phyloP scores from a whole-genome alignment of 2,888 invertebrate genomes.

The Drosophila suboccidentalis region DNA sequence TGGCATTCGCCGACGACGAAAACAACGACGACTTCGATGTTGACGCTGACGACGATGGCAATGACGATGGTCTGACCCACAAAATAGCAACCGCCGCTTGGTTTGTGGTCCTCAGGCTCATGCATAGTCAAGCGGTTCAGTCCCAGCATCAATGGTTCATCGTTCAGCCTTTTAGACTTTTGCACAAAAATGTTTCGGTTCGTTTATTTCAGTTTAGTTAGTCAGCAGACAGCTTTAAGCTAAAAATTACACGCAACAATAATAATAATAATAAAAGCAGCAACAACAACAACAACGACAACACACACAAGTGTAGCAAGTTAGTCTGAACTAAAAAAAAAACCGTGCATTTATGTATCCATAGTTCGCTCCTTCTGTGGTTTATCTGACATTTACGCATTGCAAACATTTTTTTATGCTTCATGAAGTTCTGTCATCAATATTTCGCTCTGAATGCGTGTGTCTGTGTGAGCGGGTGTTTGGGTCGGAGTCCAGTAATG shows the following conservation, averaged over 20 bases:
- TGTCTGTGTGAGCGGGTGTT: slow-evolving; percentile 22
- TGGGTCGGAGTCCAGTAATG: slow-evolving; percentile 40
- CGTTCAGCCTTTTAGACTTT: slow-evolving; percentile 14
- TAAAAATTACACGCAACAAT: slow-evolving; percentile 43
- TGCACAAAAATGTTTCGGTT: slow-evolving; percentile 43
- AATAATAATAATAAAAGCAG: slow-evolving; percentile 19
- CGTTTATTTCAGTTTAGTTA: slow-evolving; percentile 57
- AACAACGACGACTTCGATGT: slow-evolving; percentile 2
- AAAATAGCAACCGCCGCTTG: slow-evolving; percentile 23
- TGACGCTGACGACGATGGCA: slow-evolving; percentile 5
- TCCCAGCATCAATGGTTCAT: slow-evolving; percentile 19
- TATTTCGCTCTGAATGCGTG: slow-evolving; percentile 49
- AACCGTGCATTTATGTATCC: slow-evolving; percentile 9
- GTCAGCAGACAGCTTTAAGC: slow-evolving; percentile 51
- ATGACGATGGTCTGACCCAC: slow-evolving; percentile 20
- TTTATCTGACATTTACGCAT: slow-evolving; percentile 72
- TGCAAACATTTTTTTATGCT: slow-evolving; percentile 60
- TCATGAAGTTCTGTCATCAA: slow-evolving; percentile 74
- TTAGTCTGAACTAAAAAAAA: slow-evolving; percentile 24
- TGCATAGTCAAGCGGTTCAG: slow-evolving; percentile 69
- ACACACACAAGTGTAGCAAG: slow-evolving; percentile 9
- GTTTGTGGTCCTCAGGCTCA: slow-evolving; percentile 43
- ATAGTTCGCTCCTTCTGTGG: slow-evolving; percentile 19
- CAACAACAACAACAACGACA: slow-evolving; percentile 4
- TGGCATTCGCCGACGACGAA: slow-evolving; percentile 61